Evolutionary conservation across 2,113 vertebrate species (phyloP), one percentile per base, ranked within the genome.

Genomic region (Corythornis vintsioides): DNA sequence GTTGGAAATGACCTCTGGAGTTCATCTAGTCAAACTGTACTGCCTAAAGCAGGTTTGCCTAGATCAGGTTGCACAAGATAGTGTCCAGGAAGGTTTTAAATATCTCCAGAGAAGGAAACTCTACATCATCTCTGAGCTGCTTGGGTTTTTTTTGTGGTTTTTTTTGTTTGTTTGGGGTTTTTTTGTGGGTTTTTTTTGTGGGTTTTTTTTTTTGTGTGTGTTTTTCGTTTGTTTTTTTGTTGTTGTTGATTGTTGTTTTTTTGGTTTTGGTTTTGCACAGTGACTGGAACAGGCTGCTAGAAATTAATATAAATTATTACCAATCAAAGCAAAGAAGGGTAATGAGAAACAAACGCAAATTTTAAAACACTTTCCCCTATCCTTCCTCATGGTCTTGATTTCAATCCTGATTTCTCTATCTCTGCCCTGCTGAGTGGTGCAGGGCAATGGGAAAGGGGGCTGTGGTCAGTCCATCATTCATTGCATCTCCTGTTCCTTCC

Each of bases 341-440:
- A 55, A 60, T 21, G 29, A 65, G 40, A 65, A 70, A 53, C 18
- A 48, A 29, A 10, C 16, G 29, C 60, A 45, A 13, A 63, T 29
- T 24, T 69, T 60, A 48, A 28, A 81, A 7, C 15, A 63, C 17
- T 6, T 55, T 10, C 14, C 28, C 61, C n/a, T 4, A 21, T 29
- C 25, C 20, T 21, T 80, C 15, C 48, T 81, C 40, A 21, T 31
- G 28, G 25, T 21, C 16, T 71, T 25, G 28, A 24, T 35, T 57
- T 81, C 8, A 76, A 11, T 31, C 19, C 21, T 3, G 18, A 7
- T 80, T 61, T 48, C 45, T 83, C 73, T 45, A 18, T n/a, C 13
- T 56, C 11, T 13, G 64, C 5, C 9, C 20, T 15, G 6, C 12
- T 29, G 7, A 38, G 28, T 4, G 1, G 28, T 0, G 0, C 40